Percentiles rank a stretch among this genome's conserved stretches.
phyloP scores from a whole-genome alignment of 2,113 vertebrate genomes.

The Barnardius zonarius region DNA sequence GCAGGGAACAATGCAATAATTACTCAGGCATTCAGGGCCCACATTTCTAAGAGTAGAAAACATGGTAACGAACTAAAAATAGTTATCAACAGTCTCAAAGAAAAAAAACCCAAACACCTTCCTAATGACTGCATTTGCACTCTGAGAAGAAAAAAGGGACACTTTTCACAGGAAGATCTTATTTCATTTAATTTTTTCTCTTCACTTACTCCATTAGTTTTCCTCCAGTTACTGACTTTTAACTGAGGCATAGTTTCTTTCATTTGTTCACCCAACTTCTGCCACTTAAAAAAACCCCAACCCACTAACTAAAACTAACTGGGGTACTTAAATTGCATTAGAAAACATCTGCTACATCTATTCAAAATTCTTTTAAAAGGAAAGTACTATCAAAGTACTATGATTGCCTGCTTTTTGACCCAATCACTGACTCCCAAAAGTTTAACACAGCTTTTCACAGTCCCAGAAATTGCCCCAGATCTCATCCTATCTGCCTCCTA shows the following conservation, averaged over 20 bases:
- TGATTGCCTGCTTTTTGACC: neutral
- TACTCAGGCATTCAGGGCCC: neutral
- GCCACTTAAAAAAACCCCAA: neutral
- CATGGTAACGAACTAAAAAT: neutral
- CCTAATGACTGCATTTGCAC: conserved; percentile 41
- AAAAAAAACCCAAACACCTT: neutral
- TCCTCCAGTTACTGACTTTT: conserved; percentile 58
- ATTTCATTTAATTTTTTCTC: conserved; percentile 72
- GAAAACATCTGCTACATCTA: conserved; percentile 1
- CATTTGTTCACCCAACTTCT: neutral
- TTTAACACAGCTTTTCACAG: neutral
- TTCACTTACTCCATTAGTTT: conserved; percentile 59
- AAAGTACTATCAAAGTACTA: neutral
- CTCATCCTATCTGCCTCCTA: neutral
- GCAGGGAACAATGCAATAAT: neutral
- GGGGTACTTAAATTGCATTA: neutral
- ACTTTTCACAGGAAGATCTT: conserved; percentile 76
- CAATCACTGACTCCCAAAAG: neutral
- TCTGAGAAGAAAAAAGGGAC: conserved; percentile 32
- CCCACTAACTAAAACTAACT: neutral
- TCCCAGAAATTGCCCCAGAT: neutral
- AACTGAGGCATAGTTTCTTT: conserved; percentile 53
- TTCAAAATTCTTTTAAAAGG: neutral
- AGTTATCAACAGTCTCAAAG: neutral
- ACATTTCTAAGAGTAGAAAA: conserved; percentile 34